phyloP scores from a whole-genome alignment of 2,797 vertebrate genomes.

The Miichthys miiuy region DNA sequence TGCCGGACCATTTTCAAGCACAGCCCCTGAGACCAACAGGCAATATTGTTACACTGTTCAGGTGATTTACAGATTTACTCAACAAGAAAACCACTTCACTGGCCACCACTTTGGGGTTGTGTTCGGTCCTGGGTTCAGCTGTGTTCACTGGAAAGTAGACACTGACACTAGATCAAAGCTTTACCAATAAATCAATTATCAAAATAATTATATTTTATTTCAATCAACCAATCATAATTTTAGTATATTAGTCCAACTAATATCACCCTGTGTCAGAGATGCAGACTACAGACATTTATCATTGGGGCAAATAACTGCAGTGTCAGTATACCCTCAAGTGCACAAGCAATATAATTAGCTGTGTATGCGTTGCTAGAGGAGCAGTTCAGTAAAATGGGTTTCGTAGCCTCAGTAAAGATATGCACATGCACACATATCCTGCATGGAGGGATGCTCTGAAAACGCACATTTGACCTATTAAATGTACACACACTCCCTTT shows the following conservation, averaged over 20 bases:
- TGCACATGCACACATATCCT: slow-evolving; percentile 5
- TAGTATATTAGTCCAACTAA: no score
- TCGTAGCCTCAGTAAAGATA: neutral
- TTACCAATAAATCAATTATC: no score
- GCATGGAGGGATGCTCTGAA: neutral
- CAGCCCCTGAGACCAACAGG: no score
- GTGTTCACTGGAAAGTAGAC: no score
- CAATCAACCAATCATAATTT: neutral
- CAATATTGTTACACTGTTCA: no score
- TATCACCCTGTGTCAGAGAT: no score
- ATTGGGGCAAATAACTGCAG: neutral
- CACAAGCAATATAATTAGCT: neutral
- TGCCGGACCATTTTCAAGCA: no score
- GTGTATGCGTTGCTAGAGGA: neutral
- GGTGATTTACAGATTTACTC: no score
- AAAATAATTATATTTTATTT: neutral
- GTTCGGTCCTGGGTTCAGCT: no score
- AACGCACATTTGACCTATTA: slow-evolving; percentile 25
- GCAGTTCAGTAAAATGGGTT: neutral
- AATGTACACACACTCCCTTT: slow-evolving; percentile 13
- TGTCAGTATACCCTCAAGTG: neutral
- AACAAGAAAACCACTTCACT: no score
- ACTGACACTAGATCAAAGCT: no score
- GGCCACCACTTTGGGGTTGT: no score
- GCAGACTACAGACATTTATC: neutral